Base-by-base conservation (phyloP, 2,113 vertebrate genomes). In the Brienomyrus brachyistius region DNA sequence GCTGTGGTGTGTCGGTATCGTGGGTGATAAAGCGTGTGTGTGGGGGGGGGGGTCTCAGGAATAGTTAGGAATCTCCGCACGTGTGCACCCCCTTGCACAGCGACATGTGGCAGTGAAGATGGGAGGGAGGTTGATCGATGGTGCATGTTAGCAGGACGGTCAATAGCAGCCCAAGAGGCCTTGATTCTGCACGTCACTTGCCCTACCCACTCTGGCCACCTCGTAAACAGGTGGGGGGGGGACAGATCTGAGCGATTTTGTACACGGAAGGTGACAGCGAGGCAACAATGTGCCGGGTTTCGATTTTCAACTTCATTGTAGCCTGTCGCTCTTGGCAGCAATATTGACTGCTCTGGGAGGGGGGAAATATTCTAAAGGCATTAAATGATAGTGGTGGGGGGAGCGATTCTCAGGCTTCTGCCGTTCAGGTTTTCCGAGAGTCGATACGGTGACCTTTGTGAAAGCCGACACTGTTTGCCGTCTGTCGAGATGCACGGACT, bases 11-110 rank as follows among this genome's bases (percentile, higher is more conserved):
- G 82, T 74, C 23, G 62, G 21, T 31, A 45, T 74, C 43, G 47
- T 45, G 35, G 40, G 8, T 40, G 35, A 88, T 66, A 19, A 54
- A 40, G 17, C 35, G 35, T 47, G 27, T 15, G 31, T 27, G 31
- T 31, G 31, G 45, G 59, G 47, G 17, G 35, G 51, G 48, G 19
- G 31, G 84, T n/a, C 31, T 40, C 85, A 2, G 27, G 19, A 66
- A 62, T 43, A 89, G 92, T 95, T 93, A 90, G 88, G 91, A 95
- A 92, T 94, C 92, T 2, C 91, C 90, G 91, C 94, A 94, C 91
- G 91, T 95, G 70, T 92, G 45, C 51, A 23, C 35, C 21, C 21
- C 48, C 51, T 83, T 77, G 88, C 89, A 94, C 93, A 90, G 90
- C 88, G 89, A 86, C 80, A 93, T 74, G 92, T 90, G 48, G 90